Percentiles rank a stretch among this genome's conserved stretches.
Evolutionary conservation across 2,113 vertebrate species (phyloP).

Genomic region (Actinemys pallida): DNA sequence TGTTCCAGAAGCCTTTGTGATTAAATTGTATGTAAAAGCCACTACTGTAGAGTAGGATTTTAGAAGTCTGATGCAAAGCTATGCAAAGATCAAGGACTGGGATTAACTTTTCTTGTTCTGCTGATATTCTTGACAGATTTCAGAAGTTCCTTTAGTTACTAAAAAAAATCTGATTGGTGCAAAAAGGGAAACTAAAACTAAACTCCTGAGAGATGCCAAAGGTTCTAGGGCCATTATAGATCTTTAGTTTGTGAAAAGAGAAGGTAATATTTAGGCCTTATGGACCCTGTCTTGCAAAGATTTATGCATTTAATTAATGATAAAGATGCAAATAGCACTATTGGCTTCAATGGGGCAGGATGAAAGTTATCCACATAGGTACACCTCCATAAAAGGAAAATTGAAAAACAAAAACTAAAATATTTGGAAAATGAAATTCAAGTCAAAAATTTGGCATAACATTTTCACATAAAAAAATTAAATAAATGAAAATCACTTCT

Average conservation of each 20-base stretch:
- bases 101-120: neutral
- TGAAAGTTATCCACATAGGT: neutral
- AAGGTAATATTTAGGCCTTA: neutral
- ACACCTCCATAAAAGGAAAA: neutral
- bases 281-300: neutral
- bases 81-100: neutral
- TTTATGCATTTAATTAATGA: neutral
- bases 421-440: neutral
- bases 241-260: neutral
- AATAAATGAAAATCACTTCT: neutral
- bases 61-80: neutral
- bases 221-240: neutral
- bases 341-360: neutral
- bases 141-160: neutral
- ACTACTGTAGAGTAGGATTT: neutral
- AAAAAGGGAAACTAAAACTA: neutral
- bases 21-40: neutral
- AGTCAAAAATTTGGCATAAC: neutral
- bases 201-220: neutral
- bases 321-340: neutral
- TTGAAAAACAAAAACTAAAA: neutral
- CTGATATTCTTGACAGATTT: neutral
- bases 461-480: neutral
- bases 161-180: neutral
- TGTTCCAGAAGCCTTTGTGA: neutral